Conservation (phyloP, 2,888 invertebrate species). For the Caradrina kadenii region DNA sequence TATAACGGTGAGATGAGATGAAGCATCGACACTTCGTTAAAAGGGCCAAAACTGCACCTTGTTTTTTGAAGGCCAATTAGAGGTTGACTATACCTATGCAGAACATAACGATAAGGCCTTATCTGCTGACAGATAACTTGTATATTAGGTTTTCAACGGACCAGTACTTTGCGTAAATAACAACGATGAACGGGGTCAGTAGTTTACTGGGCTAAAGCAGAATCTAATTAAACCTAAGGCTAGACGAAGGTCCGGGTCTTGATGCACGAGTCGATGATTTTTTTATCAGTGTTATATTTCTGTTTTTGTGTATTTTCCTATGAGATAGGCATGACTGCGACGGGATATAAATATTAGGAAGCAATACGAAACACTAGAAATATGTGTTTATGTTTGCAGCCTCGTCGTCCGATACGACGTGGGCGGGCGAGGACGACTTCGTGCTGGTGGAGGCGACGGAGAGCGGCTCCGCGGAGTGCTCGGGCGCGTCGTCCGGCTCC, state of each 20-base stretch:
- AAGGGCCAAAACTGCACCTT: not conserved
- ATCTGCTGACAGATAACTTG: slow-evolving; percentile 43
- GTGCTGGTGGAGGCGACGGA: slow-evolving; percentile 94
- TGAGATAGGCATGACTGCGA: no score
- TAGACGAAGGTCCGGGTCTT: slow-evolving; percentile 20
- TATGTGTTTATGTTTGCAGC: slow-evolving; percentile 67
- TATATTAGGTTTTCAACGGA: slow-evolving; percentile 30
- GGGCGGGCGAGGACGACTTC: slow-evolving; percentile 95
- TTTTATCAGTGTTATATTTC: slow-evolving; percentile 2
- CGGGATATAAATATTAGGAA: no score
- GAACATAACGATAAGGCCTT: slow-evolving; percentile 25
- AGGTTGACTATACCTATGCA: not conserved
- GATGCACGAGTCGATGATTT: not conserved
- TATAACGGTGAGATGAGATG: slow-evolving; percentile 4
- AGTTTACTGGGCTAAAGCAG: slow-evolving; percentile 53
- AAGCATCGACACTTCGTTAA: not conserved
- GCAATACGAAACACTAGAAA: no score
- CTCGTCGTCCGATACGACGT: slow-evolving; percentile 86
- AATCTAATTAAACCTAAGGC: slow-evolving; percentile 44
- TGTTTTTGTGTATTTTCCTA: not conserved
- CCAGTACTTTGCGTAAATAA: slow-evolving; percentile 51
- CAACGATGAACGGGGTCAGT: slow-evolving; percentile 48
- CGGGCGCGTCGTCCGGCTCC: slow-evolving; percentile 80
- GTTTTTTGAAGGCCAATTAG: slow-evolving; percentile 11
- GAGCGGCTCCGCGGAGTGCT: slow-evolving; percentile 88